phyloP scores from a whole-genome alignment of 2,113 vertebrate species.

The Octodon degus region DNA sequence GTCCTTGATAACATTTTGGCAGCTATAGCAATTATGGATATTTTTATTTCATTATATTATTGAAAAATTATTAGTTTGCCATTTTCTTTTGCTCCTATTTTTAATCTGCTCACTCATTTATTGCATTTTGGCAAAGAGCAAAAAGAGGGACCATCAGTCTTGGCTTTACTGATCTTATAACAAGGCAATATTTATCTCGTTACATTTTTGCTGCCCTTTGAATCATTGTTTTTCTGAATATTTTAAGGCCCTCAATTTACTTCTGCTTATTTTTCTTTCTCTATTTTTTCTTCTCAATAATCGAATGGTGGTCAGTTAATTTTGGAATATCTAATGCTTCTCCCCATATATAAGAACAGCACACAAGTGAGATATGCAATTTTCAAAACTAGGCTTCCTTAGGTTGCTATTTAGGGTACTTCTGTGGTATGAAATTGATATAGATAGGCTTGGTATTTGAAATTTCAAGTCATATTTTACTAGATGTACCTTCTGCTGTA shows the following conservation, averaged over 20 bases:
- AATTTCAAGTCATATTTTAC: constrained; percentile 10
- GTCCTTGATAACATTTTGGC: neutral
- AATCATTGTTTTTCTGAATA: constrained; percentile 34
- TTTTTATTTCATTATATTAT: constrained; percentile 50
- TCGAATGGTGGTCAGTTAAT: neutral
- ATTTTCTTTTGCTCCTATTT: constrained; percentile 42
- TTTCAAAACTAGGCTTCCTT: neutral
- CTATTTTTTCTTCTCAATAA: neutral
- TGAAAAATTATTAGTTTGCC: constrained; percentile 9
- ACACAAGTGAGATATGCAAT: neutral
- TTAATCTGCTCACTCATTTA: constrained; percentile 25
- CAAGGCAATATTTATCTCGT: constrained; percentile 50
- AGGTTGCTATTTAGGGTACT: neutral
- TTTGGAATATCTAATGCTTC: neutral
- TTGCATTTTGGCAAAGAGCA: constrained; percentile 52
- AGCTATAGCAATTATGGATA: neutral
- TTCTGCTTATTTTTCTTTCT: neutral
- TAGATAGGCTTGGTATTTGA: neutral
- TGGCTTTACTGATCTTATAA: constrained; percentile 59
- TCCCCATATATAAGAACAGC: neutral
- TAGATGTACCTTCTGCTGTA: neutral
- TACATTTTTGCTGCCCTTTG: constrained; percentile 41
- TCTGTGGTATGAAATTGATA: neutral
- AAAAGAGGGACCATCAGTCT: constrained; percentile 26
- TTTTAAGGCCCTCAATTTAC: neutral